Percentiles rank a stretch among this genome's conserved stretches.
Evolutionary conservation across 2,113 vertebrate genomes (phyloP).

Genomic region (Bufo gargarizans): DNA sequence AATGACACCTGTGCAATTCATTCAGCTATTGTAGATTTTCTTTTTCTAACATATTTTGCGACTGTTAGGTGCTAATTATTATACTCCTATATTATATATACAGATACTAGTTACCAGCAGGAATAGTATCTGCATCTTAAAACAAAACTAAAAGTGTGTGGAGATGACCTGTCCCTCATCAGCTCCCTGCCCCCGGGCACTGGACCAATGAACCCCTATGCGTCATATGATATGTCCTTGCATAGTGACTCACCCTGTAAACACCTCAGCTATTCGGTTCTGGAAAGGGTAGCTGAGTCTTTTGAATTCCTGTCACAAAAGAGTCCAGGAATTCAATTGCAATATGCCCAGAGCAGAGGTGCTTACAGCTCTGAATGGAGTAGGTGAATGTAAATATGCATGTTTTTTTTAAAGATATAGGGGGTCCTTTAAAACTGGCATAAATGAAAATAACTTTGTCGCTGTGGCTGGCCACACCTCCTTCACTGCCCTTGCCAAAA

Average conservation of each 20-base stretch:
- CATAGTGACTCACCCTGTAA: slow-evolving; percentile 23
- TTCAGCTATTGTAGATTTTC: too few species aligned
- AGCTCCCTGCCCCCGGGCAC: neutral
- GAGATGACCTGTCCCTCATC: neutral
- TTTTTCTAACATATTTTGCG: too few species aligned
- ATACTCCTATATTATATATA: neutral
- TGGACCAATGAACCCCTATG: neutral
- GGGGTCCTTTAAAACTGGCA: too few species aligned
- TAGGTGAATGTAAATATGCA: neutral
- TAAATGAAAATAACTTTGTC: too few species aligned
- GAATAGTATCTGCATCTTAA: neutral
- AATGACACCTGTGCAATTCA: too few species aligned
- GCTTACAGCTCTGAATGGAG: neutral
- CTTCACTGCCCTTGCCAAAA: too few species aligned
- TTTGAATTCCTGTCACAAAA: slow-evolving; percentile 4
- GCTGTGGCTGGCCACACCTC: too few species aligned
- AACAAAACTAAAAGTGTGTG: neutral
- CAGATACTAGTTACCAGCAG: neutral
- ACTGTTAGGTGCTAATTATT: too few species aligned
- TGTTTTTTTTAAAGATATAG: neutral
- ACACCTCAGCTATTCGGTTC: neutral
- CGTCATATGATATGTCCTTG: slow-evolving; percentile 7
- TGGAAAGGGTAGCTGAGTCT: neutral
- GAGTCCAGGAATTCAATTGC: slow-evolving; percentile 32
- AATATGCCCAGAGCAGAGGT: slow-evolving; percentile 21